Percentiles rank a stretch among this genome's conserved stretches.
Evolutionary conservation across 2,113 vertebrate genomes (phyloP).

Genomic region (Sus scrofa): T2T-Sscrofa CM000826.6:143171501-143172000

Average conservation of each 20-base stretch:
- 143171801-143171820: neutral
- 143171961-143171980: neutral
- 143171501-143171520: neutral
- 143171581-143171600: neutral
- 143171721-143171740: conserved; percentile 94
- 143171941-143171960: neutral
- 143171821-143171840: conserved; percentile 49
- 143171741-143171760: conserved; percentile 96
- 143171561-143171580: neutral
- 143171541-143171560: neutral
- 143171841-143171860: conserved; percentile 60
- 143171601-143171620: neutral
- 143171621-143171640: neutral
- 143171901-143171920: neutral
- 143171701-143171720: conserved; percentile 95
- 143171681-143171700: conserved; percentile 89
- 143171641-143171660: neutral
- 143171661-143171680: conserved; percentile 20
- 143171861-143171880: neutral
- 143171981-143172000: neutral
- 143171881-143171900: conserved; percentile 13
- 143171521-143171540: neutral
- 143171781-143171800: conserved; percentile 83
- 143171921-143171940: neutral
- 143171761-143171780: conserved; percentile 97